phyloP scores from a whole-genome alignment of 2,888 invertebrate species.

The Brachyptera risi region DNA sequence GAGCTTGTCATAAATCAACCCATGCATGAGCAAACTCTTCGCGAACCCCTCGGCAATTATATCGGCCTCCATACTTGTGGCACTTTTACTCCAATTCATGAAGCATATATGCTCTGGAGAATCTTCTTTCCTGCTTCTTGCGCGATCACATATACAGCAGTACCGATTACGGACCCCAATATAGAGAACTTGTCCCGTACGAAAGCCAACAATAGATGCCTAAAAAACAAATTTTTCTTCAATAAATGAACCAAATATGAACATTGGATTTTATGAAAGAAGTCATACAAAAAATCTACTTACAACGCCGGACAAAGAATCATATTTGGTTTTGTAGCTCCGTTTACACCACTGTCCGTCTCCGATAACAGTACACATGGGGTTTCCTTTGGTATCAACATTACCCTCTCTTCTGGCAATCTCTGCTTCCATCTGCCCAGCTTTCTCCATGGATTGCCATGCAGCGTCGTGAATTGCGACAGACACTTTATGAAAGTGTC shows the following conservation, averaged over 20 bases:
- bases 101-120: slow-evolving; percentile 1
- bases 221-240: no score
- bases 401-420: neutral
- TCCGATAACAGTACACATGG: neutral
- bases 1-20: neutral
- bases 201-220: slow-evolving; percentile 7
- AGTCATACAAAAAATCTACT: neutral
- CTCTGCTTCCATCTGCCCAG: neutral
- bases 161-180: slow-evolving; percentile 15
- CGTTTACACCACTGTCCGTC: slow-evolving; percentile 7
- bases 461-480: slow-evolving; percentile 7
- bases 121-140: neutral
- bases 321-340: slow-evolving; percentile 16
- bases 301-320: slow-evolving; percentile 8
- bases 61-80: slow-evolving; percentile 15
- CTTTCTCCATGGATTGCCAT: neutral
- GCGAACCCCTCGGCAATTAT: slow-evolving; percentile 3
- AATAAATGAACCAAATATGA: no score
- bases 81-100: slow-evolving; percentile 5
- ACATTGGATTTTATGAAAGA: no score
- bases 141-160: neutral
- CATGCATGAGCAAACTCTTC: neutral
- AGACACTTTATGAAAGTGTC: neutral
- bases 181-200: neutral
- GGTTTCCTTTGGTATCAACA: neutral